These are phyloP conservation scores for Micrasema longulum DNA, from an alignment of 1,140 invertebrate species.

Conservation along the genomic window DNA sequence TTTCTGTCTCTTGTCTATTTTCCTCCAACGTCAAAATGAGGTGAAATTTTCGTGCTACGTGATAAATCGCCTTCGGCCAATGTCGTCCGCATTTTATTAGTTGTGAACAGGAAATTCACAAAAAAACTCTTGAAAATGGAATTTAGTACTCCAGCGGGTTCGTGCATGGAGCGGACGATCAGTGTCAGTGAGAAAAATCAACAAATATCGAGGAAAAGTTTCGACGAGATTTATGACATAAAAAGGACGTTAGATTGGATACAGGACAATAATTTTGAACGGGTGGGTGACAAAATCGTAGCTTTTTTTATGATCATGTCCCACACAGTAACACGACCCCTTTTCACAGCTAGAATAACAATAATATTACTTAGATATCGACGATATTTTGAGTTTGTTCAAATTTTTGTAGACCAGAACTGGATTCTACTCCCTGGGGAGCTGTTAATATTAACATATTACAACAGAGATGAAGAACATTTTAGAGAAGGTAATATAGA, in stretches of 20 bases:
- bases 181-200: neutral
- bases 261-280: constrained; percentile 35
- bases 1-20: too few relatives aligned
- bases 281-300: constrained; percentile 16
- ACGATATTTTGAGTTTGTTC: too few relatives aligned
- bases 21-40: constrained; percentile 17
- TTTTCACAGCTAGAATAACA: too few relatives aligned
- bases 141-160: constrained; percentile 10
- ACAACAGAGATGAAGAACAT: too few relatives aligned
- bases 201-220: neutral
- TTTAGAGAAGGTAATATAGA: too few relatives aligned
- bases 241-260: constrained; percentile 42
- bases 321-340: too few relatives aligned
- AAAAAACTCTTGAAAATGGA: neutral
- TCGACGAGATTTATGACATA: constrained; percentile 41
- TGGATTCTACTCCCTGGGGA: too few relatives aligned
- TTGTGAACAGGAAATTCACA: neutral
- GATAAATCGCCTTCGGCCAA: constrained; percentile 3
- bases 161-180: constrained; percentile 24
- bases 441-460: too few relatives aligned
- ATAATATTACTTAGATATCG: too few relatives aligned
- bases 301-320: too few relatives aligned
- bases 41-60: constrained; percentile 8
- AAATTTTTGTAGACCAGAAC: too few relatives aligned
- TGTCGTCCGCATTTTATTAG: constrained; percentile 14